A percentile compares a stretch with the other conserved stretches of the same genome.
Conservation (phyloP, 2,888 invertebrate genomes). For the Campopleginae sp. region DNA sequence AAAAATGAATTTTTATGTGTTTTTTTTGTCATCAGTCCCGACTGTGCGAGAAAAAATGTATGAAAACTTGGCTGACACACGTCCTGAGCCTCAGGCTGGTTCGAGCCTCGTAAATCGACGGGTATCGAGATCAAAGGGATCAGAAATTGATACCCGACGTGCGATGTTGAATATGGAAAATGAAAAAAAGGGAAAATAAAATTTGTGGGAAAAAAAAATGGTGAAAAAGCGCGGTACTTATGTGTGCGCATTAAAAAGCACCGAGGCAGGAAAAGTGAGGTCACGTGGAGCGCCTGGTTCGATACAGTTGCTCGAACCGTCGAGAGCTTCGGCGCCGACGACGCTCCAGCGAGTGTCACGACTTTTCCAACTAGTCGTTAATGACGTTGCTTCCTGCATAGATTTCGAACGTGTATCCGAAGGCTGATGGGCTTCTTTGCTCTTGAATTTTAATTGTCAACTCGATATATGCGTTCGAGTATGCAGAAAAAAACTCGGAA, state of each 20-base stretch:
- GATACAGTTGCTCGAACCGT: constrained; percentile 5
- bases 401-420: constrained; percentile 5
- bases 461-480: constrained; percentile 28
- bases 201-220: background rate
- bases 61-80: background rate
- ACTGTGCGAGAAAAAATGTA: background rate
- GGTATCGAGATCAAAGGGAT: constrained; percentile 9
- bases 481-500: constrained; percentile 14
- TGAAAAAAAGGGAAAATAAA: background rate
- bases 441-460: constrained; percentile 60
- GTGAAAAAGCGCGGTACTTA: constrained; percentile 1
- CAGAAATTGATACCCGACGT: background rate
- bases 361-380: constrained; percentile 20
- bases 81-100: background rate
- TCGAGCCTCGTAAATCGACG: constrained; percentile 12
- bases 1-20: background rate
- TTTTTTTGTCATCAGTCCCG: background rate
- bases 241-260: constrained; percentile 10
- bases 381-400: constrained; percentile 41
- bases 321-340: constrained; percentile 3
- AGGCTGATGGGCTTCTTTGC: constrained; percentile 36
- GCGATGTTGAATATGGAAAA: background rate
- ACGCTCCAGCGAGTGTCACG: constrained; percentile 4
- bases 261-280: background rate
- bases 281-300: background rate